A percentile compares a stretch with the other conserved stretches of the same genome.
Evolutionary conservation across 2,797 vertebrate genomes (phyloP).

Genomic region (Squalus acanthias): DNA sequence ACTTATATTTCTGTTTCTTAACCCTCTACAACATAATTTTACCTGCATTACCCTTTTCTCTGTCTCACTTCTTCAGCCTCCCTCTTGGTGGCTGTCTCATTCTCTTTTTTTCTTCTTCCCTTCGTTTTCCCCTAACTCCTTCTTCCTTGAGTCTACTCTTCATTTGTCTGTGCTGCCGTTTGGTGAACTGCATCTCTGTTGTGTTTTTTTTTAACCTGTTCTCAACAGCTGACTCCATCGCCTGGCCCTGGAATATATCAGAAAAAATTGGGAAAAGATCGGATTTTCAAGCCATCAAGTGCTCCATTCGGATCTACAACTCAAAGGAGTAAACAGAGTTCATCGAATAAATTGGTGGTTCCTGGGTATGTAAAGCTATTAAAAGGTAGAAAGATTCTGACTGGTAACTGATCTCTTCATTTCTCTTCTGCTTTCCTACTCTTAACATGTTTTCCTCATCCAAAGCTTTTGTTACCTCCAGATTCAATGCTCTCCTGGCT

Average conservation of each 20-base stretch:
- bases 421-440: neutral
- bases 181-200: neutral
- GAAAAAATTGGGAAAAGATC: neutral
- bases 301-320: conserved; percentile 1
- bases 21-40: neutral
- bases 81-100: neutral
- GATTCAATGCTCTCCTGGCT: neutral
- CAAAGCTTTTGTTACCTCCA: neutral
- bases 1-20: neutral
- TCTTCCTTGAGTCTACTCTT: neutral
- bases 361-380: conserved; percentile 1
- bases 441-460: neutral
- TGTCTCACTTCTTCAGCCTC: neutral
- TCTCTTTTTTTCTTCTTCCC: neutral
- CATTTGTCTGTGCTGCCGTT: neutral
- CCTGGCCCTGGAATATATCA: neutral
- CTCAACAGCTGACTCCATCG: neutral
- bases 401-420: neutral
- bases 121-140: neutral
- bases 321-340: neutral
- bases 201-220: neutral
- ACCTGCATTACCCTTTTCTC: neutral
- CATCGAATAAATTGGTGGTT: neutral
- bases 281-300: neutral
- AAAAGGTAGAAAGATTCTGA: neutral